phyloP scores from a whole-genome alignment of 2,888 invertebrate species.

The Phania funesta region DNA sequence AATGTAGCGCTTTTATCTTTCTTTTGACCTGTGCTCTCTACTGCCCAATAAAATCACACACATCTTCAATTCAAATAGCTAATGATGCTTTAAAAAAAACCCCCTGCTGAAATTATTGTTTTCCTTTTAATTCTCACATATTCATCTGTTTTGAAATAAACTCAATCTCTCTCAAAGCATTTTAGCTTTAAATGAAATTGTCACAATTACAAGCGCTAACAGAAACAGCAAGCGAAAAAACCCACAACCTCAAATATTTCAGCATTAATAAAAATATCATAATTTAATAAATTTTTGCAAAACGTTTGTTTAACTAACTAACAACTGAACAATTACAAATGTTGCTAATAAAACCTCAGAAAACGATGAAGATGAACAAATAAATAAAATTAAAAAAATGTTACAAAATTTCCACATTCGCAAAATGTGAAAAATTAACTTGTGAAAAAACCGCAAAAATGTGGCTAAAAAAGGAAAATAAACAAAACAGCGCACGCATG shows the following conservation, averaged over 20 bases:
- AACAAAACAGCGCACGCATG: too few relatives aligned
- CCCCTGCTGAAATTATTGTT: background rate
- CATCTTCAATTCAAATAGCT: too few relatives aligned
- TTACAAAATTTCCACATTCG: conserved; percentile 59
- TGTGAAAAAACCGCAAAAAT: conserved; percentile 52
- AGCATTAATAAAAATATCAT: conserved; percentile 30
- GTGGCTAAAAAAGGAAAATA: conserved; percentile 14
- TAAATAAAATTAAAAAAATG: conserved; percentile 36
- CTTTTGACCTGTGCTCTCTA: too few relatives aligned
- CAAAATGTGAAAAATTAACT: conserved; percentile 60
- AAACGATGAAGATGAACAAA: conserved; percentile 1
- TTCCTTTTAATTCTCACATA: background rate
- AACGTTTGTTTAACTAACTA: conserved; percentile 1
- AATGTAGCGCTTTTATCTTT: too few relatives aligned
- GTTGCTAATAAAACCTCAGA: background rate
- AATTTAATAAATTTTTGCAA: background rate
- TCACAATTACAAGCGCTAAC: background rate
- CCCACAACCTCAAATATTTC: background rate
- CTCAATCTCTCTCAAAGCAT: too few relatives aligned
- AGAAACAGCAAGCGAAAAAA: background rate
- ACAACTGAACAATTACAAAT: conserved; percentile 23
- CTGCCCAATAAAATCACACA: too few relatives aligned
- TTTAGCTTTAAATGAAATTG: background rate
- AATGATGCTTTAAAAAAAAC: too few relatives aligned
- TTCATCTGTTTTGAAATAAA: background rate